Evolutionary conservation across 2,113 vertebrate genomes (phyloP).

Genomic region (Delphinus delphis): DNA sequence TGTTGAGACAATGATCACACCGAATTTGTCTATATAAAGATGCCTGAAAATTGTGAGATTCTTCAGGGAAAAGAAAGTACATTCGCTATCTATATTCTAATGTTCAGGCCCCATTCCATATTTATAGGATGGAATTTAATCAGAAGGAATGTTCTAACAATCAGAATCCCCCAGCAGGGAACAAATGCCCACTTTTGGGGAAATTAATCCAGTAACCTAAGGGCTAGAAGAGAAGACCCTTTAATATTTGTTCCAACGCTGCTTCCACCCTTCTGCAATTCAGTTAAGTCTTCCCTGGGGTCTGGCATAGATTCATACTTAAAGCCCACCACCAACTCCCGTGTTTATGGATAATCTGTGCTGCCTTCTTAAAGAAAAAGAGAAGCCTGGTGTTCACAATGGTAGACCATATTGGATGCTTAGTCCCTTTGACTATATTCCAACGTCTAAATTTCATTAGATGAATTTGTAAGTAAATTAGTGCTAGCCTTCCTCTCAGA

Average conservation of each 20-base stretch:
- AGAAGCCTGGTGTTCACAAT: background rate
- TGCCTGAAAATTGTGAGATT: background rate
- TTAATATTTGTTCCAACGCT: background rate
- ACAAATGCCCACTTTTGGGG: background rate
- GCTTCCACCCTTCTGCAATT: background rate
- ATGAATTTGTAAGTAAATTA: background rate
- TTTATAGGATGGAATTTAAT: background rate
- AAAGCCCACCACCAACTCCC: background rate
- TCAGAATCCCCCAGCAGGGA: background rate
- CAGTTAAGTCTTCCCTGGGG: background rate
- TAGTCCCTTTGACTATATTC: background rate
- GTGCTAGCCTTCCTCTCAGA: background rate
- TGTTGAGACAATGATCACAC: background rate
- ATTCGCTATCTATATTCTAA: constrained; percentile 4
- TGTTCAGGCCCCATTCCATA: background rate
- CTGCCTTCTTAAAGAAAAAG: background rate
- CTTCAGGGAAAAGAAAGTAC: background rate
- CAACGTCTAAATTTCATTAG: background rate
- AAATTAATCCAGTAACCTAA: background rate
- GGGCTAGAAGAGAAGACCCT: background rate
- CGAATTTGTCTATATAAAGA: background rate
- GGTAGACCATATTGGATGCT: background rate
- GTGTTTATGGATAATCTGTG: background rate
- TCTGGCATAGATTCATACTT: background rate
- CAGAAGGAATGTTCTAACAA: constrained; percentile 21